These are phyloP conservation scores for Lethrus apterus DNA, from an alignment of 1,140 invertebrate genomes.

Conservation along the genomic window DNA sequence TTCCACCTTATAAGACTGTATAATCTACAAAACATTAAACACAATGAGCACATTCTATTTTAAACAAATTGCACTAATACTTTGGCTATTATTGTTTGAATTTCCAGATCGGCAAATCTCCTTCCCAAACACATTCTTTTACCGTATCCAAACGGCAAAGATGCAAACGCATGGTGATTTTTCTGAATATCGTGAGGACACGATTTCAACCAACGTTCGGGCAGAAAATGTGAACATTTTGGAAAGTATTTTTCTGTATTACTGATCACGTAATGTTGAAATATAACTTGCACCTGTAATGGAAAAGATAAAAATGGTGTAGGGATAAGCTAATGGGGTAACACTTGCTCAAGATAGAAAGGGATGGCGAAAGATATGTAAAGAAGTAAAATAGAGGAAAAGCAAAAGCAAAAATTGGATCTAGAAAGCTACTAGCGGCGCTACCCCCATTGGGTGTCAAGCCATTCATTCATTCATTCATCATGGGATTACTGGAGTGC, in stretches of 20 bases:
- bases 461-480: too few relatives aligned
- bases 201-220: conserved; percentile 69
- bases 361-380: too few relatives aligned
- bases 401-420: too few relatives aligned
- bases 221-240: conserved; percentile 60
- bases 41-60: conserved; percentile 2
- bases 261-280: conserved; percentile 75
- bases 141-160: conserved; percentile 67
- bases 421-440: too few relatives aligned
- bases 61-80: conserved; percentile 25
- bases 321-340: too few relatives aligned
- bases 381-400: too few relatives aligned
- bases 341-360: too few relatives aligned
- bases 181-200: conserved; percentile 13
- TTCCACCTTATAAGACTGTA: conserved; percentile 57
- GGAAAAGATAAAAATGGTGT: conserved; percentile 2
- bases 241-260: conserved; percentile 73
- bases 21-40: conserved; percentile 50
- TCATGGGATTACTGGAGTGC: too few relatives aligned
- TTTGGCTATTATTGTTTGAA: conserved; percentile 59
- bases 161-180: conserved; percentile 54
- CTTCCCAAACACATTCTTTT: conserved; percentile 67
- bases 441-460: too few relatives aligned
- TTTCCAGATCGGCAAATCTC: conserved; percentile 67
- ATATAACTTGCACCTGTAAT: conserved; percentile 69